Evolutionary conservation across 2,888 invertebrate species (phyloP).

Genomic region (Drosophila merina): DNA sequence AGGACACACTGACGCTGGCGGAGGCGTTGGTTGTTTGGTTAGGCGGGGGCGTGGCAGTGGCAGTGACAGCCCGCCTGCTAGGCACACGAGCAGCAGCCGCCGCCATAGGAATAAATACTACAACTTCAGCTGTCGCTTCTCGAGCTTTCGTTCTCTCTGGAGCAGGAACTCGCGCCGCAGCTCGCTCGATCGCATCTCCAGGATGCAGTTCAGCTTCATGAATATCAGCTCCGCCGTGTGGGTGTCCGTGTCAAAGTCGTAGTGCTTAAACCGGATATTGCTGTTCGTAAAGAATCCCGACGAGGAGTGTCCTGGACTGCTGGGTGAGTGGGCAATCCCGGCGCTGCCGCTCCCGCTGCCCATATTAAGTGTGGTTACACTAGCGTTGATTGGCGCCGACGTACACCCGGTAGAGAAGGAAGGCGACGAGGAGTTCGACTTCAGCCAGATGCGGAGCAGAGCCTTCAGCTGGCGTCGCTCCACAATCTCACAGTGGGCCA

Average conservation of each 20-base stretch:
- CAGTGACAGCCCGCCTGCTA: constrained; percentile 53
- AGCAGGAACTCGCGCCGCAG: constrained; percentile 93
- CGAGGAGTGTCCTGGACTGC: constrained; percentile 81
- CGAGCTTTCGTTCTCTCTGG: constrained; percentile 86
- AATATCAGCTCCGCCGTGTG: constrained; percentile 92
- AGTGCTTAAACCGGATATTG: constrained; percentile 89
- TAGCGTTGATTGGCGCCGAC: constrained; percentile 55
- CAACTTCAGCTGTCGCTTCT: constrained; percentile 80
- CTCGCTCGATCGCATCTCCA: constrained; percentile 92
- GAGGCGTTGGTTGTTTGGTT: constrained; percentile 5
- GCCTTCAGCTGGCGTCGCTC: constrained; percentile 90
- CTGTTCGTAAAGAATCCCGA: constrained; percentile 48
- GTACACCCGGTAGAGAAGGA: constrained; percentile 68
- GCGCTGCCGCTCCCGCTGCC: constrained; percentile 38
- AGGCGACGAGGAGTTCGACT: constrained; percentile 83
- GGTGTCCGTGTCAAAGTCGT: constrained; percentile 94
- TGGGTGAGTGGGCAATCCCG: constrained; percentile 69
- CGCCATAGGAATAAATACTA: constrained; percentile 77
- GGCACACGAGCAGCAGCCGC: constrained; percentile 52
- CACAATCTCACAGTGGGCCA: constrained; percentile 93
- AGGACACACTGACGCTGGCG: constrained; percentile 29
- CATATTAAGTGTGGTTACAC: constrained; percentile 46
- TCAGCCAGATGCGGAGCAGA: constrained; percentile 89
- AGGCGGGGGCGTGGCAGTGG: constrained; percentile 26
- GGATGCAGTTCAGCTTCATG: constrained; percentile 93